These are phyloP conservation scores for Pedicia rivosa DNA, from an alignment of 2,888 invertebrate species.

Conservation along the genomic window DNA sequence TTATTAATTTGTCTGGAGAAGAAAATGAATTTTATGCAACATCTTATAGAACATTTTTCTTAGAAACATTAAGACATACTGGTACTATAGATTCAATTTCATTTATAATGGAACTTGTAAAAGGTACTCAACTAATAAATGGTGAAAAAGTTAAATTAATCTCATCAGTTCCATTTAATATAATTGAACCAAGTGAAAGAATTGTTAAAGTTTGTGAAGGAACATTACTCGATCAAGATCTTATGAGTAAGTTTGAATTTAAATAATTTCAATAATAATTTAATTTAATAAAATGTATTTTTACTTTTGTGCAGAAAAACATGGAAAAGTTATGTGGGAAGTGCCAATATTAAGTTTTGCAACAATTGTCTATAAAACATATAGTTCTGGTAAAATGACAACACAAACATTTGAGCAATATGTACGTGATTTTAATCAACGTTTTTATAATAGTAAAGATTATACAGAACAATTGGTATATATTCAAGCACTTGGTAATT, in stretches of 20 bases:
- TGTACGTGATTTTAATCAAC: slow-evolving; percentile 51
- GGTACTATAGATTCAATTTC: slow-evolving; percentile 47
- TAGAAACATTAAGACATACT: slow-evolving; percentile 53
- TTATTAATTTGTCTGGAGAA: too few species aligned
- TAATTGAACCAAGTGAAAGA: slow-evolving; percentile 38
- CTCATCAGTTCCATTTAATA: slow-evolving; percentile 52
- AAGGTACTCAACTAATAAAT: slow-evolving; percentile 43
- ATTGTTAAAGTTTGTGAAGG: slow-evolving; percentile 39
- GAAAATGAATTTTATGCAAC: too few species aligned
- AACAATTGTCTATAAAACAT: slow-evolving; percentile 47
- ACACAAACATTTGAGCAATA: slow-evolving; percentile 52
- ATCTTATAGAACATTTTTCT: too few species aligned
- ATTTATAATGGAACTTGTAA: slow-evolving; percentile 45
- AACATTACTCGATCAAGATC: too few species aligned
- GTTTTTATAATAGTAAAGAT: slow-evolving; percentile 48
- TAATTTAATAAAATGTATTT: too few species aligned
- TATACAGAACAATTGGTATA: slow-evolving; percentile 54
- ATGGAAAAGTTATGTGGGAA: slow-evolving; percentile 41
- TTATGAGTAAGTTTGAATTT: too few species aligned
- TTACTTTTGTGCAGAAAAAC: too few species aligned
- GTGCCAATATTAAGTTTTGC: slow-evolving; percentile 54
- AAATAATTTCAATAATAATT: too few species aligned
- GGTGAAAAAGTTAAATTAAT: slow-evolving; percentile 46
- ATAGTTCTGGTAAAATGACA: slow-evolving; percentile 33
- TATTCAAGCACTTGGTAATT: slow-evolving; percentile 52